phyloP scores from a whole-genome alignment of 2,797 vertebrate genomes.

The Catamblyrhynchus diadema region DNA sequence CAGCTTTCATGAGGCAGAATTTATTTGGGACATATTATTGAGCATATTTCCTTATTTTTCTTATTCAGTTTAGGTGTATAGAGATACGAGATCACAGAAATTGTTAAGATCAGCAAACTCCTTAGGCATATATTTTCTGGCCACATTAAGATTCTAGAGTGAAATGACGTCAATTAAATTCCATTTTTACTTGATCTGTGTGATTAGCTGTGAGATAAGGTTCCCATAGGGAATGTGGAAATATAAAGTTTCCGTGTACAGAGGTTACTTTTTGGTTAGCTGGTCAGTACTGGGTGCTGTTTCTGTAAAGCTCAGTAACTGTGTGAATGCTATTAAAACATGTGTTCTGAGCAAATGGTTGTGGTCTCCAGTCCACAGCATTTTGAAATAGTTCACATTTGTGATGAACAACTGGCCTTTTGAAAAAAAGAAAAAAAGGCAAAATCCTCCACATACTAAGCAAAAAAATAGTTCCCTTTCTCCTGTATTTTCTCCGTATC shows the following conservation, averaged over 20 bases:
- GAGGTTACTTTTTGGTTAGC: background rate
- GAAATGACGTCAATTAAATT: constrained; percentile 41
- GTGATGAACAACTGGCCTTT: background rate
- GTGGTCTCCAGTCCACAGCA: background rate
- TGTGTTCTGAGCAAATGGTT: background rate
- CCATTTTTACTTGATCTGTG: constrained; percentile 22
- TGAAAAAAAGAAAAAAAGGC: background rate
- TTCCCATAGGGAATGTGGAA: background rate
- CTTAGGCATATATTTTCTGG: background rate
- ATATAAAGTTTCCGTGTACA: background rate
- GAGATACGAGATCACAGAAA: constrained; percentile 11
- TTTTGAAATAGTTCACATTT: background rate
- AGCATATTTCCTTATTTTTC: background rate
- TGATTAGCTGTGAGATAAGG: constrained; percentile 23
- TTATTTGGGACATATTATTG: background rate
- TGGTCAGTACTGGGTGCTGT: background rate
- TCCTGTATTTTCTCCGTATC: background rate
- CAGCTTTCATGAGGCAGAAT: background rate
- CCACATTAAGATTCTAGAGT: background rate
- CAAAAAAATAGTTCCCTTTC: background rate
- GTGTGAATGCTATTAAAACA: background rate
- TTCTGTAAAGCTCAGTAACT: background rate
- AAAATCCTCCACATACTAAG: background rate
- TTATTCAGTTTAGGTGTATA: background rate
- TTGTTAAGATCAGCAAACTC: background rate